Base-by-base conservation (phyloP, 2,888 invertebrate genomes). In the Vesta saturnalis region DNA sequence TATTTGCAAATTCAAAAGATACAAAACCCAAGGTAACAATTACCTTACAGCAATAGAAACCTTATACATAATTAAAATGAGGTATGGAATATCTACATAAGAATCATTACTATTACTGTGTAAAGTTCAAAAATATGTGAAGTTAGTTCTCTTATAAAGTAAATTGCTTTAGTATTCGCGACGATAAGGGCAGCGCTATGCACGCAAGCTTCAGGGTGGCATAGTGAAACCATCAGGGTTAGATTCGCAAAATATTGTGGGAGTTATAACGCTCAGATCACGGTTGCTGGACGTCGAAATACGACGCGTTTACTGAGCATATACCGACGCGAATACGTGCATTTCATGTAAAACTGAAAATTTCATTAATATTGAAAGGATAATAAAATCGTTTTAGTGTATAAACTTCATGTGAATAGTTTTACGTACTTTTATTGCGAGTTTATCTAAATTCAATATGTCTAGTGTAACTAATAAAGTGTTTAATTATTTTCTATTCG, bases 231-330 rank as follows among this genome's bases (percentile, higher is more conserved):
- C 61, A 66, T 57, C 67, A 68, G 69, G 70, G 73, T 68, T 66
- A 64, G 70, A 62, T 67, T 69, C 64, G 60, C 69, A 58, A 65
- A 62, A 43, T 43, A 54, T 70, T 66, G 74, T 74, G 71, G 75
- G 75, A 74, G 75, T 75, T 72, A 69, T 71, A 72, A 74, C 73
- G 75, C 72, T 75, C 73, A 74, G 75, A 75, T 64, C 70, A 69
- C 67, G 60, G 72, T 69, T 69, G 73, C 69, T 68, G 69, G 54
- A 64, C 72, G 69, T 72, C 59, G 71, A 57, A 56, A 71, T 64
- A 64, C 68, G 73, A 72, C 72, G 67, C 71, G 60, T 54, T 64
- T 58, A 47, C 18, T 21, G 12, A 30, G 55, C 35, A n/a, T 47
- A 39, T 43, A 12, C 23, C 63, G 52, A 19, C 52, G 52, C 52